Conservation (phyloP, 2,113 vertebrate species). For the Seriola rivoliana region DNA sequence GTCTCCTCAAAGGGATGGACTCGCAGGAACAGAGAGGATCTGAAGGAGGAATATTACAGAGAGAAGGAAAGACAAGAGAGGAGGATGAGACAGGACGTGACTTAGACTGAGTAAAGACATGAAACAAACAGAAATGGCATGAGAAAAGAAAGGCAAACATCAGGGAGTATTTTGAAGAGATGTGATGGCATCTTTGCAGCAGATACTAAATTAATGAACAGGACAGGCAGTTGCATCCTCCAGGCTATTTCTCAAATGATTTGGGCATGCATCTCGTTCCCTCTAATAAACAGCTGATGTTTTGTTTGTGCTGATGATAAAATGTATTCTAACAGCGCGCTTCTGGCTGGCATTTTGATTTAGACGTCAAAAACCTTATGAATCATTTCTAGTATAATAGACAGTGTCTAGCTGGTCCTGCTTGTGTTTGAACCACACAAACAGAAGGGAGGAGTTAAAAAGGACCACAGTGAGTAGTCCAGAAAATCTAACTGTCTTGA, state of each 20-base stretch:
- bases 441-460: constrained; percentile 9
- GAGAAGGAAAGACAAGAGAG: constrained; percentile 68
- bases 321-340: constrained; percentile 40
- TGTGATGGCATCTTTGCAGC: constrained; percentile 44
- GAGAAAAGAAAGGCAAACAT: constrained; percentile 45
- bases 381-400: constrained; percentile 53
- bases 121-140: constrained; percentile 54
- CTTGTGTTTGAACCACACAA: constrained; percentile 22
- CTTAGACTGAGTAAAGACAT: constrained; percentile 39
- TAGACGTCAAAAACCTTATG: constrained; percentile 44
- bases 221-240: constrained; percentile 63
- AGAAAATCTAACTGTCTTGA: constrained; percentile 11
- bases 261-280: constrained; percentile 59
- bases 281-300: constrained; percentile 67
- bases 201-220: constrained; percentile 73
- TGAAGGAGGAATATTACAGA: constrained; percentile 84
- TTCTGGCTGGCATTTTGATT: constrained; percentile 61
- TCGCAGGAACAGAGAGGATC: constrained; percentile 79
- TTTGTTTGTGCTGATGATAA: constrained; percentile 67
- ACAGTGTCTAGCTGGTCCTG: constrained; percentile 47
- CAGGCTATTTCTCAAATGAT: constrained; percentile 69
- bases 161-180: constrained; percentile 44
- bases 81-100: constrained; percentile 16
- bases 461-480: background rate
- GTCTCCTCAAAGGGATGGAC: constrained; percentile 87